A percentile compares a stretch with the other conserved stretches of the same genome.
phyloP scores from a whole-genome alignment of 2,113 vertebrate genomes.

The Heptranchias perlo region DNA sequence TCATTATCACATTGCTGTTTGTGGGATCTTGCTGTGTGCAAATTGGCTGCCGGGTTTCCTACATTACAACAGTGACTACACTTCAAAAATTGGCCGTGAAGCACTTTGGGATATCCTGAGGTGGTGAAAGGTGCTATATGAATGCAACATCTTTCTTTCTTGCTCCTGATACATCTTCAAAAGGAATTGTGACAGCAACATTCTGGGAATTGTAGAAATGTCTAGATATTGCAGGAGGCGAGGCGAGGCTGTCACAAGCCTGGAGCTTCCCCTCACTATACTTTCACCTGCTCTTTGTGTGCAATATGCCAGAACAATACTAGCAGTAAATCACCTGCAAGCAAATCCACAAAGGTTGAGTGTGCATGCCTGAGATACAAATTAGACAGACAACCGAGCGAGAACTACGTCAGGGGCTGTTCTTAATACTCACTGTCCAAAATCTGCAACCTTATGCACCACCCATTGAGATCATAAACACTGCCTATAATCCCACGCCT shows the following conservation, averaged over 20 bases:
- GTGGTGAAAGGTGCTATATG: no score
- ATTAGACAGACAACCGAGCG: neutral
- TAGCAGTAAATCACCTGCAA: neutral
- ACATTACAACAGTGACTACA: neutral
- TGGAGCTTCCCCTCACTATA: neutral
- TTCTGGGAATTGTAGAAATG: neutral
- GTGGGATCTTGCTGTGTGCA: neutral
- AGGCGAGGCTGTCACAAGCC: neutral
- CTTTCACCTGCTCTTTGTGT: neutral
- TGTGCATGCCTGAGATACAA: neutral
- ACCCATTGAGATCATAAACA: neutral
- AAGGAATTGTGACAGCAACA: neutral
- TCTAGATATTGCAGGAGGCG: neutral
- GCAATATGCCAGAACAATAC: neutral
- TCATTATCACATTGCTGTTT: neutral
- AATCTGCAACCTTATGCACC: neutral
- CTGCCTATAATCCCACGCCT: neutral
- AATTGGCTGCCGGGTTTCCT: neutral
- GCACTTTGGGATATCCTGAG: neutral
- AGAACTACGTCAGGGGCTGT: neutral
- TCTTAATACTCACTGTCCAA: neutral
- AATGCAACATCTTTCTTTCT: neutral
- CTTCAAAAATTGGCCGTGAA: neutral
- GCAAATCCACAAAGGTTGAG: neutral
- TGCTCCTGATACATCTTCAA: neutral